A percentile compares a stretch with the other conserved stretches of the same genome.
phyloP scores from a whole-genome alignment of 2,113 vertebrate species.

The Grammomys dolichurus region DNA sequence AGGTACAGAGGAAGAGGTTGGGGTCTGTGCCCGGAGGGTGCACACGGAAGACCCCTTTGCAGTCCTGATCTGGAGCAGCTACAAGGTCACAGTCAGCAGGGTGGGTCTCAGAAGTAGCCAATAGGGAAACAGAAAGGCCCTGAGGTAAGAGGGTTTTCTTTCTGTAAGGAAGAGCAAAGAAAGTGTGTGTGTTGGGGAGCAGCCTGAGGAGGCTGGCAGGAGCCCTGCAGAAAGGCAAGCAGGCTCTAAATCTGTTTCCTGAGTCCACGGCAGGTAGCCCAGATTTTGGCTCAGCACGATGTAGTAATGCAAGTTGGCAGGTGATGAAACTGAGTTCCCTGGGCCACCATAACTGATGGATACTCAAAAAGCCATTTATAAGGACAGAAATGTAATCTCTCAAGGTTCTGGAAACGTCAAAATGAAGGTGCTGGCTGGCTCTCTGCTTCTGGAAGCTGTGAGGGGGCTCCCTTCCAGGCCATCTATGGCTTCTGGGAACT shows the following conservation, averaged over 20 bases:
- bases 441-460: neutral
- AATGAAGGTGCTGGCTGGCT: neutral
- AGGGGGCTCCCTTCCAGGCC: neutral
- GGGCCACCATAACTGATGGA: neutral
- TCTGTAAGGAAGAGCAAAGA: neutral
- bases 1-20: neutral
- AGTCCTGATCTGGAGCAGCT: neutral
- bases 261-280: neutral
- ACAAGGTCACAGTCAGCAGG: rapidly evolving
- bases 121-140: neutral
- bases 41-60: neutral
- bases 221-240: neutral
- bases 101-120: neutral
- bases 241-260: rapidly evolving
- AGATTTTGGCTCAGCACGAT: neutral
- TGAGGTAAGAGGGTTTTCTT: neutral
- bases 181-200: neutral
- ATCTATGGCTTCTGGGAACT: neutral
- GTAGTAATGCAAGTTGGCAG: neutral
- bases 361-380: neutral
- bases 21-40: neutral
- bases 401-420: neutral
- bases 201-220: neutral
- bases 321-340: neutral
- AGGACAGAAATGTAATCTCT: neutral